Evolutionary conservation across 2,797 vertebrate genomes (phyloP), one percentile per base, ranked within the genome.

Genomic region (Mormyrops attenuatus): DNA sequence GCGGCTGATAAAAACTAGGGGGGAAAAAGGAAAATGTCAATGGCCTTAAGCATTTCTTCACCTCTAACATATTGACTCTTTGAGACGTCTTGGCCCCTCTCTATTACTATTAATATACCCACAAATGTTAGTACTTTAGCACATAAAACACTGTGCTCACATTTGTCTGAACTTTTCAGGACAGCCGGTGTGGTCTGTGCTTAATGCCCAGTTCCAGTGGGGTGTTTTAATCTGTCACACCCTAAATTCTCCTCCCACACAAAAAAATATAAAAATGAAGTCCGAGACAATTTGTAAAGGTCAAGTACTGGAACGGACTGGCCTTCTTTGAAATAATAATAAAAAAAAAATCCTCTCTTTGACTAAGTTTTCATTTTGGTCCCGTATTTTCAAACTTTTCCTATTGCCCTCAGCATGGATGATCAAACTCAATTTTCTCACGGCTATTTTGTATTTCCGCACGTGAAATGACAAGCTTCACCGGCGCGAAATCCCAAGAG

Each of bases 341-440:
- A 87, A 87, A 86, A 53, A 50, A 88, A 84, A 22, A 55, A 89
- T 57, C 41, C n/a, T 44, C 84, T 63, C 38, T 84, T 30, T 15
- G 50, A 89, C 53, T 38, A 15, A 66, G 60, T 85, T 86, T 22
- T 57, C 53, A 52, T 41, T 85, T 49, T 60, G 20, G 80, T 49
- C 15, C 50, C 53, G 3, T 66, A 82, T 49, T 13, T 80, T 80
- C 9, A 34, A 84, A 41, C 38, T 89, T 89, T 82, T 55, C 11
- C 88, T 80, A 77, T 89, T 55, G 55, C 88, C 50, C 49, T 88
- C 53, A 53, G 73, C 77, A 85, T 63, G 88, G 88, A 63, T 85
- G 80, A 89, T 86, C 60, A 89, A 89, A 77, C 50, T 17, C 34
- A 66, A 88, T 66, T 88, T 90, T 82, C 47, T 63, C 50, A 66